Conservation (phyloP, 2,888 invertebrate species). For the Empis livida region DNA sequence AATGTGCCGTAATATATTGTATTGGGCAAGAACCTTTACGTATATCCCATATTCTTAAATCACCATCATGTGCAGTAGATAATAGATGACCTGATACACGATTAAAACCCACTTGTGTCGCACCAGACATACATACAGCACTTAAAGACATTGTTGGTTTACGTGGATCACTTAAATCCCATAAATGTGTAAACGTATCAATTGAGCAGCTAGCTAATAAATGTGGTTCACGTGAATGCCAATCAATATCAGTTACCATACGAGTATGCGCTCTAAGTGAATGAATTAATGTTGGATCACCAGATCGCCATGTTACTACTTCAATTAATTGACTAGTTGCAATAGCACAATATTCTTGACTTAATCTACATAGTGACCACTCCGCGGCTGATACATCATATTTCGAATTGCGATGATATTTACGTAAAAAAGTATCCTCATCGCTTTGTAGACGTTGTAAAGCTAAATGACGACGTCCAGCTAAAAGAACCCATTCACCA, state of each 20-base stretch:
- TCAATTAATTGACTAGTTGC: constrained; percentile 79
- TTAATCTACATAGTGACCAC: constrained; percentile 73
- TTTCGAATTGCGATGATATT: constrained; percentile 78
- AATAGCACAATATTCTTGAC: constrained; percentile 72
- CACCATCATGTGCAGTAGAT: constrained; percentile 92
- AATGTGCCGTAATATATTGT: constrained; percentile 87
- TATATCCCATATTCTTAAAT: constrained; percentile 91
- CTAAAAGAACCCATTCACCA: constrained; percentile 61
- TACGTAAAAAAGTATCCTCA: constrained; percentile 46
- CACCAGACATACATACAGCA: constrained; percentile 78
- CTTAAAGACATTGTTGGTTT: constrained; percentile 74
- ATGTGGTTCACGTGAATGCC: constrained; percentile 69
- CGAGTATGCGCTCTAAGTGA: constrained; percentile 71
- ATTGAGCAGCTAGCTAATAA: constrained; percentile 80
- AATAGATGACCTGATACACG: constrained; percentile 67
- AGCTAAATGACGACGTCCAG: constrained; percentile 53
- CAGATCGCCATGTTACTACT: constrained; percentile 64
- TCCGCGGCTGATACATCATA: constrained; percentile 88
- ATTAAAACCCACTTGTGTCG: constrained; percentile 91
- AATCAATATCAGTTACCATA: constrained; percentile 82
- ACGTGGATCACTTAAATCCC: constrained; percentile 80
- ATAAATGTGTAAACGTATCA: constrained; percentile 85
- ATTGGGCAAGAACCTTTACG: constrained; percentile 76
- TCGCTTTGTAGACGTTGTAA: constrained; percentile 46
- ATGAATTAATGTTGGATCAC: constrained; percentile 57